These are phyloP conservation scores for Ctenochaetus hawaiiensis DNA, from an alignment of 2,797 vertebrate species.

Conservation along the genomic window DNA sequence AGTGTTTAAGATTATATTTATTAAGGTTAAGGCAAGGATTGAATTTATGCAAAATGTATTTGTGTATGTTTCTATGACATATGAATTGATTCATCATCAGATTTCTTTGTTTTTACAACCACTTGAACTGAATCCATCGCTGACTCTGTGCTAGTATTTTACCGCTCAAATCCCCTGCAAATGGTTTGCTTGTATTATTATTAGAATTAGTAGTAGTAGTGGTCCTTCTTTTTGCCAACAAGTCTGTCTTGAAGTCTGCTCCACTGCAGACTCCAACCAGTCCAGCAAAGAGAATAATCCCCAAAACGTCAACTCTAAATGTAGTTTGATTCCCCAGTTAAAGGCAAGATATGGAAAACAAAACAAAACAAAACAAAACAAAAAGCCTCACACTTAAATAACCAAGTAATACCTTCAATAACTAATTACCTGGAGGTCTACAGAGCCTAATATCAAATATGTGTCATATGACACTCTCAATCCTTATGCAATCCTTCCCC, in stretches of 20 bases:
- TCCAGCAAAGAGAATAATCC: too few species aligned
- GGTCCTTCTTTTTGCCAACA: not conserved
- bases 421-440: too few species aligned
- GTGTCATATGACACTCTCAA: not conserved
- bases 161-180: not conserved
- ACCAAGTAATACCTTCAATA: too few species aligned
- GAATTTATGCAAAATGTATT: not conserved
- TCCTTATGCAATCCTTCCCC: too few species aligned
- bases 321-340: too few species aligned
- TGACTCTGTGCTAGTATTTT: not conserved
- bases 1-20: not conserved
- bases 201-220: too few species aligned
- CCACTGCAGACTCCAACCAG: not conserved
- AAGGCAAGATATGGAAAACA: too few species aligned
- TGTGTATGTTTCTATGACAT: not conserved
- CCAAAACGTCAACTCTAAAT: too few species aligned
- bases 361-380: too few species aligned
- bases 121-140: not conserved
- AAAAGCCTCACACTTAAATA: too few species aligned
- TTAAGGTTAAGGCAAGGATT: not conserved
- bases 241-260: not conserved
- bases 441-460: not conserved
- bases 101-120: not conserved
- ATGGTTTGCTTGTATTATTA: not conserved
- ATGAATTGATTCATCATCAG: not conserved